Evolutionary conservation across 2,797 vertebrate species (phyloP), one percentile per base, ranked within the genome.

Genomic region (Gymnothorax javanicus): DNA sequence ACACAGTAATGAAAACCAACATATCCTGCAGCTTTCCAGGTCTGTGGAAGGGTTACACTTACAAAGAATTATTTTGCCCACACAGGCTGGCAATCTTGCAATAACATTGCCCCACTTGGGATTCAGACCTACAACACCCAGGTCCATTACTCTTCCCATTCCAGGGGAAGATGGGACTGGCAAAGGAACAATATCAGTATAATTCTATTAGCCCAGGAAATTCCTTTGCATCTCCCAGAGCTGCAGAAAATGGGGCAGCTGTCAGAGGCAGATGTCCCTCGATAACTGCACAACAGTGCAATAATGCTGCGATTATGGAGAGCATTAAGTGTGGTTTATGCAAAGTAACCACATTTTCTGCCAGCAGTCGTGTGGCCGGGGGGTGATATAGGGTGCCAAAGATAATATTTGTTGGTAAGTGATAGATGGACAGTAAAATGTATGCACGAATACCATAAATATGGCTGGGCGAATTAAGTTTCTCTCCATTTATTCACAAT

Each of bases 181-280:
- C 20, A 50, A 23, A 56, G 67, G 43, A 7, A 7, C 8, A 12
- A 64, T 84, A 20, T 43, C 60, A 6, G 7, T 15, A 43, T 50
- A 43, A 64, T 64, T 84, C 83, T 27, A 62, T 23, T 71, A 13
- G 50, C 27, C 59, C 43, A 15, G 5, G 50, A 54, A 43, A 85
- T 57, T 85, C 13, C 52, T 8, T 11, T 58, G 82, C 33, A 25
- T 12, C n/a, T 84, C 84, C 62, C 52, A 60, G 75, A 12, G 43
- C 25, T 43, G 67, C 69, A 79, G 58, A 50, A 84, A 87, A 85
- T 84, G 83, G 33, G 73, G 83, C 83, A 87, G 69, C 69, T 84
- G 87, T 33, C 50, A 83, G 58, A 58, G 82, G 77, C 79, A 43
- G 71, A 86, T 77, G 59, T 82, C 73, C 73, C 52, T 43, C 33